Base-by-base conservation (phyloP, 2,113 vertebrate species). In the Boulengerochromis microlepis region DNA sequence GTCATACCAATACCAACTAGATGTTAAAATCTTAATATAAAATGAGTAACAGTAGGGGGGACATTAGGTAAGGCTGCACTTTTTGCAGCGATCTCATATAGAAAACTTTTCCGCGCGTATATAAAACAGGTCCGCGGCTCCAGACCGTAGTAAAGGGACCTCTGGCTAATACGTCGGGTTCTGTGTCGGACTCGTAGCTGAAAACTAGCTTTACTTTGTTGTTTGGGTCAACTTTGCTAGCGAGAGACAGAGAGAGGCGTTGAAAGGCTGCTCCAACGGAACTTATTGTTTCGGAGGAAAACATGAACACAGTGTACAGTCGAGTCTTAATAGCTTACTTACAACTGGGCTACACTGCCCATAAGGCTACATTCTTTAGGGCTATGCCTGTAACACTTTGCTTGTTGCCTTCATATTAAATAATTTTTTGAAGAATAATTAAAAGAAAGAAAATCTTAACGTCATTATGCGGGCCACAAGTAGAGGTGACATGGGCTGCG, bases 181-280 rank as follows among this genome's bases (percentile, higher is more conserved):
- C 12, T 0, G 54, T 26, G 54, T 57, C 0, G 0, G 0, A 0
- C 54, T 57, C 0, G 0, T 26, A 57, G 54, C 22, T 0, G 0
- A 26, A 57, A 26, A 57, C 0, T 15, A 57, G 22, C 22, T 15
- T 26, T 56, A 26, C 54, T 56, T 3, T 56, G 2, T 26, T 56
- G 2, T 56, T 0, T 57, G 54, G 12, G 12, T 57, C 12, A 57
- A 57, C 54, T 59, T 59, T 59, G 56, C 24, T 59, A 29, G 7
- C 3, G 1, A 59, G 56, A 57, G 4, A 57, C 24, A 29, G 7
- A 29, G 56, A 57, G 3, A 3, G 2, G 56, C 1, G 0, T 57
- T 57, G 56, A 57, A 57, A 59, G 56, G 24, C 24, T 59, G 24
- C 56, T 59, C 0, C 24, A 57, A 9, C 0, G 1, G 56, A 59